Evolutionary conservation across 2,797 vertebrate species (phyloP).

Genomic region (Myripristis jacobus): DNA sequence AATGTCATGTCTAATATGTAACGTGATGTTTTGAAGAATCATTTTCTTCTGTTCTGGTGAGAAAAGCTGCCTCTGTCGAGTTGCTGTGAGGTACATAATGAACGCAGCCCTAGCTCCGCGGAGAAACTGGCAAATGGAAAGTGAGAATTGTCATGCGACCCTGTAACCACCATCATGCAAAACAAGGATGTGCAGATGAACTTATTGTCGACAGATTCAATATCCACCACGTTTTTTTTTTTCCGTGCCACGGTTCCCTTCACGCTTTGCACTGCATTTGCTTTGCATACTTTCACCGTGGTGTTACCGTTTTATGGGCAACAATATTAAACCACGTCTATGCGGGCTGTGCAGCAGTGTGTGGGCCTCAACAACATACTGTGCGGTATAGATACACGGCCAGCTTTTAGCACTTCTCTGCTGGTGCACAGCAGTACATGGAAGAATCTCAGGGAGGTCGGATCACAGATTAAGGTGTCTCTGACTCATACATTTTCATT

Average conservation of each 20-base stretch:
- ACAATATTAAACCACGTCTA: slow-evolving; percentile 43
- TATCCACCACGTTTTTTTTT: slow-evolving; percentile 50
- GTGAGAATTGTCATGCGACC: slow-evolving; percentile 51
- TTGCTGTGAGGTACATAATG: slow-evolving; percentile 35
- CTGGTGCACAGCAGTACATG: slow-evolving; percentile 23
- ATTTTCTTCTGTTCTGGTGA: slow-evolving; percentile 20
- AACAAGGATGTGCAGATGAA: slow-evolving; percentile 55
- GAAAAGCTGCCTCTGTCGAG: slow-evolving; percentile 41
- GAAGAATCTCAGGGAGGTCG: slow-evolving; percentile 46
- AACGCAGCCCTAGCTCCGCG: slow-evolving; percentile 26
- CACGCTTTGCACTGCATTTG: slow-evolving; percentile 43
- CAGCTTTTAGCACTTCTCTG: slow-evolving; percentile 32
- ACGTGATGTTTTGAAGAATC: slow-evolving; percentile 18
- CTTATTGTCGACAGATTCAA: slow-evolving; percentile 53
- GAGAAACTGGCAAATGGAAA: slow-evolving; percentile 54
- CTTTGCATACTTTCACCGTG: slow-evolving; percentile 60
- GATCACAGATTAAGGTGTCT: slow-evolving; percentile 67
- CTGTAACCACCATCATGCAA: slow-evolving; percentile 41
- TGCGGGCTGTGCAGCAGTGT: slow-evolving; percentile 36
- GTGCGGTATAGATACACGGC: slow-evolving; percentile 15
- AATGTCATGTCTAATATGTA: slow-evolving; percentile 1
- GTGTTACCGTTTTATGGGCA: slow-evolving; percentile 48
- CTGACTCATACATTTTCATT: slow-evolving; percentile 48
- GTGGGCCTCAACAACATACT: slow-evolving; percentile 44
- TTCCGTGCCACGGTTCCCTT: slow-evolving; percentile 38